These are phyloP conservation scores for Herpetotheres cachinnans DNA, from an alignment of 2,113 vertebrate species.

Conservation along the genomic window DNA sequence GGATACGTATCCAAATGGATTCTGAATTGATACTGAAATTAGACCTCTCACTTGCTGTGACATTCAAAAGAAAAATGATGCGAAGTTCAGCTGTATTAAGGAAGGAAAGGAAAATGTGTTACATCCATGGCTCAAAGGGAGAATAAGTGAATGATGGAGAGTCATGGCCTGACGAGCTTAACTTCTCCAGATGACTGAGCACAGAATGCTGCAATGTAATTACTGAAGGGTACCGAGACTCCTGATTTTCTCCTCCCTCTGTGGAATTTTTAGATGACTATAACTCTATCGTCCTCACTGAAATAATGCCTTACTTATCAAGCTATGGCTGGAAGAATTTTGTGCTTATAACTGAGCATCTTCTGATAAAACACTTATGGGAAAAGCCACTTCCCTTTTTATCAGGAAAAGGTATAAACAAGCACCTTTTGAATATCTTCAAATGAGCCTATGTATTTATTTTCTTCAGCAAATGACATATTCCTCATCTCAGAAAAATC, in stretches of 20 bases:
- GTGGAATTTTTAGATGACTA: neutral
- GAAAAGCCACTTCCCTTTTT: neutral
- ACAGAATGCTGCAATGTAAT: neutral
- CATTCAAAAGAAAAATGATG: neutral
- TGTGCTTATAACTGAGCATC: neutral
- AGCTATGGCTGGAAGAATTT: neutral
- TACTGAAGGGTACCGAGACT: neutral
- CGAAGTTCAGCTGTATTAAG: neutral
- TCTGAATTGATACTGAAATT: neutral
- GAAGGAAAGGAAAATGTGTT: neutral
- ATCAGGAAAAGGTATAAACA: neutral
- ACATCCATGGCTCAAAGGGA: neutral
- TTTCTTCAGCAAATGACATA: neutral
- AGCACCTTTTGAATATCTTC: neutral
- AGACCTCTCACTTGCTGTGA: neutral
- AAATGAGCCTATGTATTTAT: neutral
- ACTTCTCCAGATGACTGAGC: neutral
- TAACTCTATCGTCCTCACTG: neutral
- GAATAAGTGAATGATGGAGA: neutral
- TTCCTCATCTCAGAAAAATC: neutral
- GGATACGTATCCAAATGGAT: rapidly evolving
- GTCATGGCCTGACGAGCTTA: neutral
- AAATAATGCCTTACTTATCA: neutral
- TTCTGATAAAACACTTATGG: neutral
- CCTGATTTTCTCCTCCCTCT: neutral